Evolutionary conservation across 2,888 invertebrate genomes (phyloP).

Genomic region (Hirtodrosophila histrioides): DNA sequence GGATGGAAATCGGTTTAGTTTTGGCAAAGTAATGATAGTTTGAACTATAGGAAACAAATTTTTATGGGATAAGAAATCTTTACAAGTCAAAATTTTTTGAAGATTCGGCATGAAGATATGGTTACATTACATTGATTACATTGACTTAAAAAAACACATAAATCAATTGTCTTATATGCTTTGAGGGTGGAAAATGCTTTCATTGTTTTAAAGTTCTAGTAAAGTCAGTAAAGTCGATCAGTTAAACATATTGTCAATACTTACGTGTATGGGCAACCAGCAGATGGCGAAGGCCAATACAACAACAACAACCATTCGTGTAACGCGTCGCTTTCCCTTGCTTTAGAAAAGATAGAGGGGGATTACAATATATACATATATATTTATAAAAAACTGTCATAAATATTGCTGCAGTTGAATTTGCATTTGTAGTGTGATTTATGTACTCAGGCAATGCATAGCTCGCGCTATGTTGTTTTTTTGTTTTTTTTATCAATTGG

Average conservation of each 20-base stretch:
- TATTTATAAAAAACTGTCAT: slow-evolving; percentile 6
- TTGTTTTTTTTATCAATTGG: slow-evolving; percentile 22
- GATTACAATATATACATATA: neutral
- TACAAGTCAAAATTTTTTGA: too few species aligned
- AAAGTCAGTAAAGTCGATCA: too few species aligned
- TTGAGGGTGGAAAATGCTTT: too few species aligned
- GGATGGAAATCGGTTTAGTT: too few species aligned
- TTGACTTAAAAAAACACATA: too few species aligned
- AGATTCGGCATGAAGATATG: too few species aligned
- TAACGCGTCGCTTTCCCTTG: slow-evolving; percentile 94
- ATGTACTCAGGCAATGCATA: slow-evolving; percentile 25
- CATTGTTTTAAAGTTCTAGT: too few species aligned
- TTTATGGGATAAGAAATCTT: too few species aligned
- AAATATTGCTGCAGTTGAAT: slow-evolving; percentile 20
- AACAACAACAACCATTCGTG: slow-evolving; percentile 95
- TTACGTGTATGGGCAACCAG: slow-evolving; percentile 97
- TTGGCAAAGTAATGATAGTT: too few species aligned
- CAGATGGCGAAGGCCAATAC: slow-evolving; percentile 96
- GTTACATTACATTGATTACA: too few species aligned
- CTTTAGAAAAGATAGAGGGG: slow-evolving; percentile 80
- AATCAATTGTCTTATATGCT: too few species aligned
- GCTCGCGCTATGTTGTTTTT: neutral
- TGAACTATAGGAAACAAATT: too few species aligned
- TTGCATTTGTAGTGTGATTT: slow-evolving; percentile 31
- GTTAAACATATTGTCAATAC: slow-evolving; percentile 40